Evolutionary conservation across 2,888 invertebrate species (phyloP).

Genomic region (Cyaniris semiargus): DNA sequence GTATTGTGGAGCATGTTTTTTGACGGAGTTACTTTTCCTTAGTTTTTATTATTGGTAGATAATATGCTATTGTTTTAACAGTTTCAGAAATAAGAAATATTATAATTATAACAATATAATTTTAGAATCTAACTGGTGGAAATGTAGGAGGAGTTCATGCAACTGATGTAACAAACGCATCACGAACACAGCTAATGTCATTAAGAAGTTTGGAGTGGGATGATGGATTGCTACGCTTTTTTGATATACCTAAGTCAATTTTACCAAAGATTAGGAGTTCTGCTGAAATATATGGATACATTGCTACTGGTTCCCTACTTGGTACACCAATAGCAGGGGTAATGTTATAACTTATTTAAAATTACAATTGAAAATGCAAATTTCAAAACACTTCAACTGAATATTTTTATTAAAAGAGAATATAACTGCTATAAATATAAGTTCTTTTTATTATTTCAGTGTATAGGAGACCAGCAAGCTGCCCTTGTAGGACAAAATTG

Average conservation of each 20-base stretch:
- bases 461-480: conserved; percentile 97
- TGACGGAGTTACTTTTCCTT: too few species aligned
- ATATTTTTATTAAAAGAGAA: too few species aligned
- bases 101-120: conserved; percentile 34
- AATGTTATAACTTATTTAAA: conserved; percentile 54
- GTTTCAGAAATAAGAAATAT: not conserved
- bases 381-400: too few species aligned
- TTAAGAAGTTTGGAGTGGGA: conserved; percentile 94
- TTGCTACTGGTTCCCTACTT: conserved; percentile 86
- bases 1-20: too few species aligned
- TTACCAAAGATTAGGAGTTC: conserved; percentile 95
- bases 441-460: conserved; percentile 71
- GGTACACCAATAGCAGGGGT: conserved; percentile 94
- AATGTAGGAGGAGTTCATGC: conserved; percentile 83
- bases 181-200: conserved; percentile 97
- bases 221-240: conserved; percentile 90
- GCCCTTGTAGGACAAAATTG: conserved; percentile 96
- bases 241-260: conserved; percentile 90
- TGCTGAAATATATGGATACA: conserved; percentile 93
- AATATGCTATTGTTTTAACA: not conserved
- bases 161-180: conserved; percentile 98
- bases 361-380: conserved; percentile 23
- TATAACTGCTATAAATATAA: too few species aligned
- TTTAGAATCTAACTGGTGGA: conserved; percentile 82
- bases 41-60: too few species aligned